A percentile compares a stretch with the other conserved stretches of the same genome.
These are phyloP conservation scores for Minunthozetes semirufus DNA, from an alignment of 2,888 invertebrate genomes.

Conservation along the genomic window DNA sequence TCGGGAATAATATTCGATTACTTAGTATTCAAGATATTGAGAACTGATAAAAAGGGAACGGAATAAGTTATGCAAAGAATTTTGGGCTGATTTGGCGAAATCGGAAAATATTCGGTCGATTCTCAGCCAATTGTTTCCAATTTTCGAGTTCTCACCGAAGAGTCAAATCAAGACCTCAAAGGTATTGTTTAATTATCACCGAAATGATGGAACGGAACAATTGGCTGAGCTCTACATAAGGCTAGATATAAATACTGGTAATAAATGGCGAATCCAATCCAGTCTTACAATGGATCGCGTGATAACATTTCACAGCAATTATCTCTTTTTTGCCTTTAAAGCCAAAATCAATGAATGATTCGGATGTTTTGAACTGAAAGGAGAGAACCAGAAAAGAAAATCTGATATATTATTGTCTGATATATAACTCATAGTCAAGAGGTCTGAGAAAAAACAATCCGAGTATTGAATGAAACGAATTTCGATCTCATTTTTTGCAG, in stretches of 20 bases:
- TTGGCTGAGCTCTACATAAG: not conserved
- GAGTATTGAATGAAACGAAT: not conserved
- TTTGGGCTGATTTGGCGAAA: no score
- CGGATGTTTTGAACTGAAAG: not conserved
- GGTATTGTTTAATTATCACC: no score
- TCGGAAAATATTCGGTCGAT: no score
- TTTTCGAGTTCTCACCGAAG: no score
- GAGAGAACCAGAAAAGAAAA: not conserved
- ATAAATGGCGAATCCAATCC: conserved; percentile 1
- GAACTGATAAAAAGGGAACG: no score
- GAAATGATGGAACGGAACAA: not conserved
- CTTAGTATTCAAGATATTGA: no score
- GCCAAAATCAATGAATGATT: not conserved
- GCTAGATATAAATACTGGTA: not conserved
- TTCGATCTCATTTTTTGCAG: not conserved
- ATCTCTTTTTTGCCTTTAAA: not conserved
- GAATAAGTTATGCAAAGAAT: no score
- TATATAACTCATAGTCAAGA: not conserved
- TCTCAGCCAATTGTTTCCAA: no score
- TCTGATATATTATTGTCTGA: not conserved
- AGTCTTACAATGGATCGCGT: not conserved
- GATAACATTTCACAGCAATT: not conserved
- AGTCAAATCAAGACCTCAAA: no score
- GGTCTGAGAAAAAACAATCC: not conserved
- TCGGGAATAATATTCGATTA: no score